Base-by-base conservation (phyloP, 1,140 invertebrate genomes). In the Brachionus plicatilis region DNA sequence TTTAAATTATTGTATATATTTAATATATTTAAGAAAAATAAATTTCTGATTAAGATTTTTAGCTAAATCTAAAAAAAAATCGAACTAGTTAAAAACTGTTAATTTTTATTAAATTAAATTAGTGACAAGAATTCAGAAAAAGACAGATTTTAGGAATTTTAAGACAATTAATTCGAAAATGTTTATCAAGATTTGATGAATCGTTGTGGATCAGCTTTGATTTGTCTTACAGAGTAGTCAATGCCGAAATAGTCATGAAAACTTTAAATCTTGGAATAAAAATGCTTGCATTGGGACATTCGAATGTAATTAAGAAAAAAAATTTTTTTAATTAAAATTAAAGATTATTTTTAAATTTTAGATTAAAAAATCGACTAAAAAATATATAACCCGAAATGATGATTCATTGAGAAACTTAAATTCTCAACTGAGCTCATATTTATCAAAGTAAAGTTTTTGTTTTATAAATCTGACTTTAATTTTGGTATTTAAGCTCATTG, bases 121-220 rank as follows among this genome's bases (percentile, higher is more conserved):
- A 3, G 27, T 29, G 27, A 29, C 33, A 37, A 6, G 33, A 37
- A 37, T 37, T 37, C 33, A 37, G 33, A 37, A 37, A 37, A 37
- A 37, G 33, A 37, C 33, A 37, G 33, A 37, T 37, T 37, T 37
- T 37, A 37, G 6, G 33, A 37, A 37, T 37, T 37, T 1, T 3
- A 1, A 2, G 2, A 29, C 27, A 29, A 29, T 29, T 29, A 3
- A 29, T 29, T 45, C 11, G 5, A 45, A 45, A 45, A 45, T 45
- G 37, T 12, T n/a, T 66, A 86, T 87, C 29, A 60, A 89, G 89
- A 45, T 85, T 86, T 66, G 94, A 96, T 88, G 94, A 95, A 86
- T 93, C 92, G 2, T 89, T 96, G 4, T 96, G 95, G 95, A 92
- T 92, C 50, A 91, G 94, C 80, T 89, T 96, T 85, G 94, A 96